Conservation (phyloP, 2,113 vertebrate species). For the Cygnus buccinator region DNA sequence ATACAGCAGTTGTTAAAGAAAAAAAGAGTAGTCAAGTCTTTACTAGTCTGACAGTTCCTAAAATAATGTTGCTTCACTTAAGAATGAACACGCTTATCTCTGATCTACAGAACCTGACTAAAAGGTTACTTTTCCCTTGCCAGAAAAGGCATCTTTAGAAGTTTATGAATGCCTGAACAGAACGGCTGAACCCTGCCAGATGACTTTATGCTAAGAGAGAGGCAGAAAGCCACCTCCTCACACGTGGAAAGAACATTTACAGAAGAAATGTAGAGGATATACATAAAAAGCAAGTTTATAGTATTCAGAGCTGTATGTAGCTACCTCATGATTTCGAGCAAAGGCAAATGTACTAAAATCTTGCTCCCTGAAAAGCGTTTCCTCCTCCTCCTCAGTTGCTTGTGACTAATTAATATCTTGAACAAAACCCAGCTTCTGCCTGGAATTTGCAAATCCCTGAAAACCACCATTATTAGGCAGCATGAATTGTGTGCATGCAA, state of each 20-base stretch:
- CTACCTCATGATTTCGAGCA: not conserved
- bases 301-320: not conserved
- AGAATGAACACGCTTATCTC: constrained; percentile 12
- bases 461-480: constrained; percentile 31
- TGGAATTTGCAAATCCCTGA: not conserved
- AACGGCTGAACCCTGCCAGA: constrained; percentile 3
- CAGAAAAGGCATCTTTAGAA: constrained; percentile 36
- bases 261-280: not conserved
- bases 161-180: constrained; percentile 7
- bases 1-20: constrained; percentile 6
- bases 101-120: constrained; percentile 40
- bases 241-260: not conserved
- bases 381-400: constrained; percentile 15
- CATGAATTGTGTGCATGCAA: not conserved
- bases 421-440: constrained; percentile 39
- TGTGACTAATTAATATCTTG: constrained; percentile 37
- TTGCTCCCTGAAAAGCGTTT: not conserved
- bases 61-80: constrained; percentile 27
- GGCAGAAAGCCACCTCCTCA: constrained; percentile 27
- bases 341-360: not conserved
- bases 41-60: constrained; percentile 60
- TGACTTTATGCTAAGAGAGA: not conserved
- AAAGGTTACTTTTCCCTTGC: constrained; percentile 28
- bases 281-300: not conserved
- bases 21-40: constrained; percentile 21